Evolutionary conservation across 2,888 invertebrate species (phyloP), one percentile per base, ranked within the genome.

Genomic region (Drosophila buzzatii): DNA sequence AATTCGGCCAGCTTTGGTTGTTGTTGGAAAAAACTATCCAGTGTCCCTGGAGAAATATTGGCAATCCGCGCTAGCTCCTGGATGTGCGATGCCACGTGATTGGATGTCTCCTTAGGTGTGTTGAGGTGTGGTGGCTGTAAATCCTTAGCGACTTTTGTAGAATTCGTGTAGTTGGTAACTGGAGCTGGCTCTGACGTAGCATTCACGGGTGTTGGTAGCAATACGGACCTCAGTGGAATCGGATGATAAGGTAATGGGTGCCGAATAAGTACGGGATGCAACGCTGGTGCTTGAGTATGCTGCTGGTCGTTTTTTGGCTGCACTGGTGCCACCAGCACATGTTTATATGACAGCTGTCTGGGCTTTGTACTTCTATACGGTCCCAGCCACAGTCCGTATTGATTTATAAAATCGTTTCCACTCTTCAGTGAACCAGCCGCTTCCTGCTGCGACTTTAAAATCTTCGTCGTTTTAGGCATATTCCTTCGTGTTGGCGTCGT

Each of bases 1-100:
- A 91, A 62, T 47, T 87, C 81, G 0, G 85, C 85, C n/a, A 91
- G 67, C 68, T 91, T 91, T 20, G 91, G 91, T 51, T 89, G 90
- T 39, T 71, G 79, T 55, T 89, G 81, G 51, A 91, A 70, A n/a
- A 91, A 81, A 0, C 66, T 59, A 41, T 88, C 80, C 20, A 91
- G 69, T 8, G 83, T 66, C 2, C 79, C 39, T 0, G 86, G 73
- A 10, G 89, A 76, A 20, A 90, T 81, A 51, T 86, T 87, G 5
- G 82, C 79, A 10, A 89, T 58, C 35, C 82, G 57, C 2, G 86
- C 82, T 7, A 91, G 55, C 27, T 90, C 84, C 14, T 82, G 77
- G 10, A 91, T 58, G 61, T 90, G 84, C 2, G 90, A 87, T 2
- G 85, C 59, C 31, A 85, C 62, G 14, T 10, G 76, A 5, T 2